These are phyloP conservation scores for Hyles lineata DNA, from an alignment of 2,888 invertebrate species.

Conservation along the genomic window DNA sequence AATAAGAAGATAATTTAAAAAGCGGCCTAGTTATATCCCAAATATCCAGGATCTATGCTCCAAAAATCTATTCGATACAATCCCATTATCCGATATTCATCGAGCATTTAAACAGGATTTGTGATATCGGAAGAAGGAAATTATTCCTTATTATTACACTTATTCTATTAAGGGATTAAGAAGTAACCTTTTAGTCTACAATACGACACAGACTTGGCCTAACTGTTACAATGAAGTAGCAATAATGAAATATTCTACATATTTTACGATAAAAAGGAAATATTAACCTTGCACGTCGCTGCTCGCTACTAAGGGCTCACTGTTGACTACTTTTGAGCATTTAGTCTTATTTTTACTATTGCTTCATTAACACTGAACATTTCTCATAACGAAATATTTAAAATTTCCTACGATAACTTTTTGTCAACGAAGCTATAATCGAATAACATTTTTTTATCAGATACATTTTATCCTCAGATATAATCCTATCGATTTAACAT, in stretches of 20 bases:
- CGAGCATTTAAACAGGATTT: neutral
- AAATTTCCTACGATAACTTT: neutral
- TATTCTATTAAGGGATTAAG: slow-evolving; percentile 9
- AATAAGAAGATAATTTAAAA: neutral
- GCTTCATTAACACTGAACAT: slow-evolving; percentile 11
- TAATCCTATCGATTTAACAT: slow-evolving; percentile 3
- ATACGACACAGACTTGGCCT: slow-evolving; percentile 45
- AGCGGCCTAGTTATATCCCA: neutral
- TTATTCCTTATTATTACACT: neutral
- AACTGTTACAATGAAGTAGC: slow-evolving; percentile 69
- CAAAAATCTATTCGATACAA: slow-evolving; percentile 29
- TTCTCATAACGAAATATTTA: neutral
- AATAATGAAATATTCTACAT: slow-evolving; percentile 67
- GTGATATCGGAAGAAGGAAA: neutral
- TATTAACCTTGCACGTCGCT: slow-evolving; percentile 52
- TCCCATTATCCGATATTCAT: too few species aligned
- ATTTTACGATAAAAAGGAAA: slow-evolving; percentile 64
- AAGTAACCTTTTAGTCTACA: slow-evolving; percentile 6
- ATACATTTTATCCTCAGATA: neutral
- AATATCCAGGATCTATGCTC: slow-evolving; percentile 6
- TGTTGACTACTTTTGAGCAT: slow-evolving; percentile 45
- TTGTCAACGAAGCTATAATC: slow-evolving; percentile 1
- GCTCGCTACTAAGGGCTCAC: slow-evolving; percentile 38
- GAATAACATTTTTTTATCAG: neutral
- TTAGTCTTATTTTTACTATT: slow-evolving; percentile 24